A percentile compares a stretch with the other conserved stretches of the same genome.
Evolutionary conservation across 1,140 invertebrate species (phyloP).

Genomic region (Coenobita brevimanus): DNA sequence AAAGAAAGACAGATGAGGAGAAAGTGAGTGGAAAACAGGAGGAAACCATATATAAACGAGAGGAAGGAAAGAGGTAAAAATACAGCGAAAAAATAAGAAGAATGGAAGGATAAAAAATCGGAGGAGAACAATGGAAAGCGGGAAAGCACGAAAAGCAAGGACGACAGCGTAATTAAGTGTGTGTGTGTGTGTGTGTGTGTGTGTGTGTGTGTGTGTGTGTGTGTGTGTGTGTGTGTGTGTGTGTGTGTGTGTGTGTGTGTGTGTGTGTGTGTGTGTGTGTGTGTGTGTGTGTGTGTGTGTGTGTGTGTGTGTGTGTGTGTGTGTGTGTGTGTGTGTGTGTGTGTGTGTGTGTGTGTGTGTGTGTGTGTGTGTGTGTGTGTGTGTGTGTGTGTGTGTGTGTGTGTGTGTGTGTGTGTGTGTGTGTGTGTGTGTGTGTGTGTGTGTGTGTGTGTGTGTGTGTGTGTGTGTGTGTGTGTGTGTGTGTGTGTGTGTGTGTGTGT

Average conservation of each 20-base stretch:
- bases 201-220: slow-evolving; percentile 13
- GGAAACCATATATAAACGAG: too few species aligned
- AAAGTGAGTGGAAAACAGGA: too few species aligned
- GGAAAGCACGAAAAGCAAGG: too few species aligned
- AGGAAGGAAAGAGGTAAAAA: too few species aligned
- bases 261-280: not conserved
- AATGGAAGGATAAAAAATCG: too few species aligned
- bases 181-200: slow-evolving; percentile 16
- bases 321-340: slow-evolving; percentile 4
- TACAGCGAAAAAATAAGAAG: too few species aligned
- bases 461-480: not conserved
- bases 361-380: slow-evolving; percentile 30
- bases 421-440: not conserved
- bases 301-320: not conserved
- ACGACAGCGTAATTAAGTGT: not conserved
- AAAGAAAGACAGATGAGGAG: too few species aligned
- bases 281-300: not conserved
- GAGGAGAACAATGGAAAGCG: too few species aligned
- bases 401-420: slow-evolving; percentile 13
- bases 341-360: slow-evolving; percentile 32
- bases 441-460: not conserved
- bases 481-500: slow-evolving; percentile 22
- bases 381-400: slow-evolving; percentile 28
- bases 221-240: not conserved
- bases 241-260: not conserved